phyloP scores from a whole-genome alignment of 2,113 vertebrate species.

The Parus major region DNA sequence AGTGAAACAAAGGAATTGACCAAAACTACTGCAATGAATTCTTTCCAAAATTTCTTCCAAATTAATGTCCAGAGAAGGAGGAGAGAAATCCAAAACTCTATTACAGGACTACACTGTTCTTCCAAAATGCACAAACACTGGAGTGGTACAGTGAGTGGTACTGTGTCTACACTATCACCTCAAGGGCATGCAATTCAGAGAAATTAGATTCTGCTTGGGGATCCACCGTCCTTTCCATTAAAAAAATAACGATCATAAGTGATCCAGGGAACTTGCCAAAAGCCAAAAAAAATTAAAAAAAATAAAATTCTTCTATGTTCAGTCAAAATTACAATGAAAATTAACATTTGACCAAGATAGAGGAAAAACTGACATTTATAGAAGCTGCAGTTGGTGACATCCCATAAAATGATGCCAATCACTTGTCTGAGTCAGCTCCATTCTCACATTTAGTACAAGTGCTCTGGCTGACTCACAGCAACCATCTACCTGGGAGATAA shows the following conservation, averaged over 20 bases:
- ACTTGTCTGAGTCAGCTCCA: neutral
- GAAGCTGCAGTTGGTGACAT: neutral
- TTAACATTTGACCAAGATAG: neutral
- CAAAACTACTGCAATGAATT: neutral
- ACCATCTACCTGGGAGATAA: neutral
- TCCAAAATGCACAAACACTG: neutral
- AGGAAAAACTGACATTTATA: neutral
- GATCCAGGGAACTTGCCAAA: neutral
- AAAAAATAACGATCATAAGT: neutral
- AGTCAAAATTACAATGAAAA: neutral
- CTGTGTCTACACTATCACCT: rapidly evolving
- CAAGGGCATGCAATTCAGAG: neutral
- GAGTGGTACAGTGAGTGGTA: neutral
- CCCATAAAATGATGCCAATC: neutral
- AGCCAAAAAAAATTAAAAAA: neutral
- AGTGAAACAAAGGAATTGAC: neutral
- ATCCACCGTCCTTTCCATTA: rapidly evolving
- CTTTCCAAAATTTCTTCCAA: neutral
- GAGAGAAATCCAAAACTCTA: neutral
- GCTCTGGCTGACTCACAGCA: neutral
- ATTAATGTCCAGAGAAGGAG: neutral
- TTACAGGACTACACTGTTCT: neutral
- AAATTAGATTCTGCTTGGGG: neutral
- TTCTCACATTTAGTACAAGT: neutral
- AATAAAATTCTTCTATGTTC: neutral